A percentile compares a stretch with the other conserved stretches of the same genome.
Evolutionary conservation across 2,888 invertebrate species (phyloP).

Genomic region (Gymnosoma rotundatum): DNA sequence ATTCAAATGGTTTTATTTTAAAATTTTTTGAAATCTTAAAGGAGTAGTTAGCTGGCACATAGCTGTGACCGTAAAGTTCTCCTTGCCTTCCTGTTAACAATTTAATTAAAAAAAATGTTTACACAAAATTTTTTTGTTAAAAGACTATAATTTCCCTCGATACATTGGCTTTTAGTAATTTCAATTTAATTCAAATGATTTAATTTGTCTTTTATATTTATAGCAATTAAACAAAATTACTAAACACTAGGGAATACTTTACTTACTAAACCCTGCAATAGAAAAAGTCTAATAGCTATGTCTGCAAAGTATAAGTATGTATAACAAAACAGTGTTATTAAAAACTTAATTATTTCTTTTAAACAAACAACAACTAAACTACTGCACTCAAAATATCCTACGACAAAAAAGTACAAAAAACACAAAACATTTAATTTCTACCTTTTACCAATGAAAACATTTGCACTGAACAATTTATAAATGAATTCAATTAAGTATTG

Average conservation of each 20-base stretch:
- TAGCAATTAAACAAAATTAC: constrained; percentile 34
- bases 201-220: constrained; percentile 29
- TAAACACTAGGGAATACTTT: constrained; percentile 24
- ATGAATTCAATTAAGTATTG: constrained; percentile 69
- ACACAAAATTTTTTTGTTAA: neutral
- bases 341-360: constrained; percentile 53
- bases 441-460: constrained; percentile 35
- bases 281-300: neutral
- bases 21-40: too few relatives aligned
- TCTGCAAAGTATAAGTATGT: neutral
- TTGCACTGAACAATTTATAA: constrained; percentile 61
- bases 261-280: neutral
- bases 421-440: neutral
- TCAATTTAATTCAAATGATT: constrained; percentile 38
- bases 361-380: constrained; percentile 20
- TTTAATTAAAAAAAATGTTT: too few relatives aligned
- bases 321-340: constrained; percentile 12
- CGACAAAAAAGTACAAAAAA: neutral
- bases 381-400: neutral
- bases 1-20: too few relatives aligned
- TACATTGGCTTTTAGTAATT: constrained; percentile 9
- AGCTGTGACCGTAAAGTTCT: too few relatives aligned
- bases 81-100: too few relatives aligned
- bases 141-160: neutral
- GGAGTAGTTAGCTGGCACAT: too few relatives aligned